Evolutionary conservation across 2,113 vertebrate species (phyloP).

Genomic region (Nothobranchius furzeri): DNA sequence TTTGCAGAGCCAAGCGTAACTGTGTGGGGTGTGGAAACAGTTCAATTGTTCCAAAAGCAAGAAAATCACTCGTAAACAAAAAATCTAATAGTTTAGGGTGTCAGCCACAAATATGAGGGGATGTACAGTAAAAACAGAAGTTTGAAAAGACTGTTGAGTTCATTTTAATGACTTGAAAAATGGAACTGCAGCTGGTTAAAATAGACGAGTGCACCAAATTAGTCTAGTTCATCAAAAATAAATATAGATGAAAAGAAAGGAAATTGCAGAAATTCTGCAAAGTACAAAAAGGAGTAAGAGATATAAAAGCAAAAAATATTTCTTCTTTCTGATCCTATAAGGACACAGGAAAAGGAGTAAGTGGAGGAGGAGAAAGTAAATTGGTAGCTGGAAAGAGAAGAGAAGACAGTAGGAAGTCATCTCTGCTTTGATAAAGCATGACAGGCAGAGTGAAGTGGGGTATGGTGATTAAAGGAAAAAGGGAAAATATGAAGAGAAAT

Average conservation of each 20-base stretch:
- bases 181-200: background rate
- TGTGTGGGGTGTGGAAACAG: conserved; percentile 56
- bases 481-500: conserved; percentile 41
- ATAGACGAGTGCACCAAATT: conserved; percentile 10
- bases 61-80: conserved; percentile 31
- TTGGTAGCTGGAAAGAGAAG: conserved; percentile 31
- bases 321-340: conserved; percentile 8
- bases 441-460: conserved; percentile 31
- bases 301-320: background rate
- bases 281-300: conserved; percentile 16
- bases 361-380: conserved; percentile 38
- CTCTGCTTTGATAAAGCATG: conserved; percentile 45
- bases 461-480: conserved; percentile 42
- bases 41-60: conserved; percentile 36
- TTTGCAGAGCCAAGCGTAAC: conserved; percentile 41
- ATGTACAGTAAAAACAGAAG: background rate
- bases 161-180: conserved; percentile 9
- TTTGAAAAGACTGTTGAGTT: no score
- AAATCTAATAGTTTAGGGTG: conserved; percentile 28
- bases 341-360: background rate
- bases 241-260: conserved; percentile 33
- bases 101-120: conserved; percentile 27
- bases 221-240: conserved; percentile 30
- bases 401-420: conserved; percentile 25
- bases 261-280: conserved; percentile 20